These are phyloP conservation scores for Nymphalis polychloros DNA, from an alignment of 2,888 invertebrate genomes.

Conservation along the genomic window DNA sequence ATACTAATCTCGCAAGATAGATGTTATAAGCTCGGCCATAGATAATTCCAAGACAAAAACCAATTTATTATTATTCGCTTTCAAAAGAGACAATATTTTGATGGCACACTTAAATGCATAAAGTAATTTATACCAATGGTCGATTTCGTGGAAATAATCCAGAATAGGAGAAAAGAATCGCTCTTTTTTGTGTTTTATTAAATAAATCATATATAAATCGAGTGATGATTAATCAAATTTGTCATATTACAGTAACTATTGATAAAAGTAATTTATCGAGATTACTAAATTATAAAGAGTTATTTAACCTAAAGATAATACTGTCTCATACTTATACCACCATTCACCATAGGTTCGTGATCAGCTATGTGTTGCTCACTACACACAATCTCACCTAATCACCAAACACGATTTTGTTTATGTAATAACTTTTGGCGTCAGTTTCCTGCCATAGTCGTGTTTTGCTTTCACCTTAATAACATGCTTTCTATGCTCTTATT, in stretches of 20 bases:
- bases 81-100: conserved; percentile 24
- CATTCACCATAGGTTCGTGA: conserved; percentile 1
- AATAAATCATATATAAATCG: no score
- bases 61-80: conserved; percentile 31
- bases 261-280: no score
- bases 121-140: background rate
- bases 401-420: conserved; percentile 64
- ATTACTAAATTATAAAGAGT: no score
- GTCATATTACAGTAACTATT: no score
- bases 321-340: background rate
- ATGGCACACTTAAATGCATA: background rate
- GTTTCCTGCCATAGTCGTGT: conserved; percentile 56
- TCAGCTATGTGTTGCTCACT: conserved; percentile 28
- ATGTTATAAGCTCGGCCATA: conserved; percentile 38
- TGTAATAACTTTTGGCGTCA: conserved; percentile 66
- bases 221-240: no score
- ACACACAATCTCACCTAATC: conserved; percentile 60
- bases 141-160: no score
- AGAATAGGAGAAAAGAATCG: no score
- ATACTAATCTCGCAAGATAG: conserved; percentile 41
- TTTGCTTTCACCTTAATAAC: conserved; percentile 73
- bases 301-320: no score
- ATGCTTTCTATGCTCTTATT: conserved; percentile 69
- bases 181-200: no score
- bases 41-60: conserved; percentile 40